Conservation (phyloP, 1,140 invertebrate species). For the Pemphigus obesinymphae region DNA sequence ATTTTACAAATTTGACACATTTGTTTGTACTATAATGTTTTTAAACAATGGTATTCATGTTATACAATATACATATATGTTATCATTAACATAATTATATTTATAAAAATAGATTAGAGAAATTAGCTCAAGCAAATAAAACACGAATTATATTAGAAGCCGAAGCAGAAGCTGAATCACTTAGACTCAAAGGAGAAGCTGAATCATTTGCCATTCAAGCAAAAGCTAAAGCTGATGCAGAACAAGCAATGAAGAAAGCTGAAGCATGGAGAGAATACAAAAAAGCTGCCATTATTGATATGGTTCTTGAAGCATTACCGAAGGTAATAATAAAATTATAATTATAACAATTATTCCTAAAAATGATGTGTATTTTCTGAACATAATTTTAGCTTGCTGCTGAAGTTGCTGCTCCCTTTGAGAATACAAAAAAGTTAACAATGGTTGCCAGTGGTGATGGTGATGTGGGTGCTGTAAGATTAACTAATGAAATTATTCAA, state of each 20-base stretch:
- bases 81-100: background rate
- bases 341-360: background rate
- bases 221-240: conserved; percentile 90
- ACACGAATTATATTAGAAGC: conserved; percentile 81
- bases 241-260: conserved; percentile 94
- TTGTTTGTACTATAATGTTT: no score
- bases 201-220: conserved; percentile 90
- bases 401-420: conserved; percentile 89
- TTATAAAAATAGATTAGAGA: conserved; percentile 67
- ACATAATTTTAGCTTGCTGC: conserved; percentile 71
- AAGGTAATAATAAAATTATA: conserved; percentile 61
- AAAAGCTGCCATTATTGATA: conserved; percentile 93
- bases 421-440: conserved; percentile 87
- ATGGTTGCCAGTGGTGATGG: conserved; percentile 92
- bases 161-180: conserved; percentile 88
- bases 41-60: no score
- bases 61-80: no score
- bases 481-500: conserved; percentile 87
- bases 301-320: conserved; percentile 92
- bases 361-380: conserved; percentile 39
- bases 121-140: conserved; percentile 86
- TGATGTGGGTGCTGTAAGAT: conserved; percentile 84
- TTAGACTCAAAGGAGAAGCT: conserved; percentile 76
- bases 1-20: no score
- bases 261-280: conserved; percentile 95